A percentile compares a stretch with the other conserved stretches of the same genome.
Conservation (phyloP, 2,113 vertebrate species). For the Tragelaphus buxtoni region DNA sequence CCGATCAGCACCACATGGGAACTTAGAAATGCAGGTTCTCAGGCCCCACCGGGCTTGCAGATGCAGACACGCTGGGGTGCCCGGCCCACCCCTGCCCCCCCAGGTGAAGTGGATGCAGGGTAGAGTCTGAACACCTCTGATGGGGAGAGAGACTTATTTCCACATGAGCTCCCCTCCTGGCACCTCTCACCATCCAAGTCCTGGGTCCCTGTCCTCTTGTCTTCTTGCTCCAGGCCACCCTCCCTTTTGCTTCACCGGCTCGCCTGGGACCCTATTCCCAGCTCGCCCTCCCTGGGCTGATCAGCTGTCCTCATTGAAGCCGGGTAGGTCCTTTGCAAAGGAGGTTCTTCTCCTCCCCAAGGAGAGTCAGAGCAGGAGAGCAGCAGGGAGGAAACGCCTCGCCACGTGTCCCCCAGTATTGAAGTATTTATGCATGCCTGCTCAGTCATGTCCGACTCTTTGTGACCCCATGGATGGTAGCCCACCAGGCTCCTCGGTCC, state of each 20-base stretch:
- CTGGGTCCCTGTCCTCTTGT: too few species aligned
- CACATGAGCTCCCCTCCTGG: too few species aligned
- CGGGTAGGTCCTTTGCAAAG: not conserved
- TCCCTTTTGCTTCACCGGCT: not conserved
- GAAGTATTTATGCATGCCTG: not conserved
- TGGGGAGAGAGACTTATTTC: not conserved
- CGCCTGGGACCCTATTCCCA: accelerated
- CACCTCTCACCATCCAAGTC: not conserved
- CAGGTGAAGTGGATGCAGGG: not conserved
- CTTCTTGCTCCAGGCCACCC: accelerated
- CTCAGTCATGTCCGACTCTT: not conserved
- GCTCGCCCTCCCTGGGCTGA: accelerated
- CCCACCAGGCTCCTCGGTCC: not conserved
- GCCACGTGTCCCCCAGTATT: accelerated
- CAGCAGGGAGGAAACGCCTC: not conserved
- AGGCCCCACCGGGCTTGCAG: accelerated
- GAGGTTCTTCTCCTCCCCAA: not conserved
- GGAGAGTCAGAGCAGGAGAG: not conserved
- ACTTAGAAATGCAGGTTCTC: not conserved
- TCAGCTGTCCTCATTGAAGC: not conserved
- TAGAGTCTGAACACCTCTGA: not conserved
- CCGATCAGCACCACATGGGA: not conserved
- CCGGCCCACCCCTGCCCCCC: accelerated
- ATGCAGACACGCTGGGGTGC: not conserved
- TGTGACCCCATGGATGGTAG: not conserved